Evolutionary conservation across 2,888 invertebrate species (phyloP).

Genomic region (Tridacna gigas): DNA sequence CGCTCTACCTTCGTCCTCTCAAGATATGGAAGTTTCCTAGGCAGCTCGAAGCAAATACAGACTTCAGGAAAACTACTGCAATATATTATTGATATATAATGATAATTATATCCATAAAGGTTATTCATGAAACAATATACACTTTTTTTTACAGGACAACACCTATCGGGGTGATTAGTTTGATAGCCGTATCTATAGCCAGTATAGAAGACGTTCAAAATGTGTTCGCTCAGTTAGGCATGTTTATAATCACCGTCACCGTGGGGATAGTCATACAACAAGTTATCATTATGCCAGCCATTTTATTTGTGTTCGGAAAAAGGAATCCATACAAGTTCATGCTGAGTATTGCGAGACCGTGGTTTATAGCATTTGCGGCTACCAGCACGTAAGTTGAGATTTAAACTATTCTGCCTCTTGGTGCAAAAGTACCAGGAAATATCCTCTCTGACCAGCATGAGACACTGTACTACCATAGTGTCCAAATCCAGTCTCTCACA

Average conservation of each 20-base stretch:
- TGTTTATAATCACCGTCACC: slow-evolving; percentile 73
- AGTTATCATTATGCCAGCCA: slow-evolving; percentile 69
- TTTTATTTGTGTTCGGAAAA: slow-evolving; percentile 71
- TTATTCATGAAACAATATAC: background rate
- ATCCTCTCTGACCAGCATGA: too few relatives aligned
- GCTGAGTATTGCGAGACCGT: slow-evolving; percentile 71
- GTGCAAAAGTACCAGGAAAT: too few relatives aligned
- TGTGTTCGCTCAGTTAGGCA: slow-evolving; percentile 73
- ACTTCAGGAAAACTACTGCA: too few relatives aligned
- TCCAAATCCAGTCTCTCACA: too few relatives aligned
- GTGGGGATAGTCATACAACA: slow-evolving; percentile 74
- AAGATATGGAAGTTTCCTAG: too few relatives aligned
- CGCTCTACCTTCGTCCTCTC: too few relatives aligned
- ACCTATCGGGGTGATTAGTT: slow-evolving; percentile 76
- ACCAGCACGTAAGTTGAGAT: slow-evolving; percentile 78
- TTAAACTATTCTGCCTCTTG: background rate
- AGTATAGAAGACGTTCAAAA: slow-evolving; percentile 65
- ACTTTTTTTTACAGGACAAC: slow-evolving; percentile 69
- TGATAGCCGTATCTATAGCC: slow-evolving; percentile 78
- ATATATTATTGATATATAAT: too few relatives aligned
- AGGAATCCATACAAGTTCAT: slow-evolving; percentile 76
- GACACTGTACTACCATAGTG: too few relatives aligned
- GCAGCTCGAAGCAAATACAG: too few relatives aligned
- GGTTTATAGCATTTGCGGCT: slow-evolving; percentile 78
- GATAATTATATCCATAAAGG: too few relatives aligned